Evolutionary conservation across 2,797 vertebrate species (phyloP), one percentile per base, ranked within the genome.

Genomic region (Sebastes flavidus): DNA sequence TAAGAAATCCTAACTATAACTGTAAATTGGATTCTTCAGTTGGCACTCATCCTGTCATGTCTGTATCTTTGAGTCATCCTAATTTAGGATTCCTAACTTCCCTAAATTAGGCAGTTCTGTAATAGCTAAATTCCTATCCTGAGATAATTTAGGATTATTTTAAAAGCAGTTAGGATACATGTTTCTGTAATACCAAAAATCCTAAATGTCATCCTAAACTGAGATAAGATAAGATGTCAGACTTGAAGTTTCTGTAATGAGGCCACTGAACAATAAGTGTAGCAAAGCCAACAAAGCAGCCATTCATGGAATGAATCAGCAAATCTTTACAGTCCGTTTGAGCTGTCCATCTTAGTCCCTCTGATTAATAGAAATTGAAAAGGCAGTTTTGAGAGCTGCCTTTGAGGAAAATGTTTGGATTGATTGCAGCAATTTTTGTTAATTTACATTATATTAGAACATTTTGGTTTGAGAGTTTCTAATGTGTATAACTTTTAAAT

Each of bases 381-480:
- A 67, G 9, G 14, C 6, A 4, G 11, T 27, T 72, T 72, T 60
- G 10, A 75, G 38, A 66, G 55, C 12, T 34, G 13, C 46, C 36
- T 78, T 71, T 62, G 8, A 38, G n/a, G n/a, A 13, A 71, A 65
- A 25, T 80, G 38, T 78, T 85, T 73, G 71, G 24, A 67, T 67
- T 70, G 30, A 81, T 59, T 62, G 34, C 25, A 1, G 49, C 46
- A 46, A 32, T 67, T 72, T 66, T 22, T 65, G 5, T 46, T 27
- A 42, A 54, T 77, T 68, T 75, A n/a, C 4, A 18, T 12, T 4
- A 27, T 42, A 9, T 56, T 27, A 49, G 14, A 55, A 30, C 62
- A 56, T 63, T 71, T 75, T n/a, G 4, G 1, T 55, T 55, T 20
- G n/a, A 59, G 49, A 14, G 11, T 70, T 49, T 52, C 11, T 25